A percentile compares a stretch with the other conserved stretches of the same genome.
These are phyloP conservation scores for Prorops nasuta DNA, from an alignment of 1,140 invertebrate genomes.

Conservation along the genomic window DNA sequence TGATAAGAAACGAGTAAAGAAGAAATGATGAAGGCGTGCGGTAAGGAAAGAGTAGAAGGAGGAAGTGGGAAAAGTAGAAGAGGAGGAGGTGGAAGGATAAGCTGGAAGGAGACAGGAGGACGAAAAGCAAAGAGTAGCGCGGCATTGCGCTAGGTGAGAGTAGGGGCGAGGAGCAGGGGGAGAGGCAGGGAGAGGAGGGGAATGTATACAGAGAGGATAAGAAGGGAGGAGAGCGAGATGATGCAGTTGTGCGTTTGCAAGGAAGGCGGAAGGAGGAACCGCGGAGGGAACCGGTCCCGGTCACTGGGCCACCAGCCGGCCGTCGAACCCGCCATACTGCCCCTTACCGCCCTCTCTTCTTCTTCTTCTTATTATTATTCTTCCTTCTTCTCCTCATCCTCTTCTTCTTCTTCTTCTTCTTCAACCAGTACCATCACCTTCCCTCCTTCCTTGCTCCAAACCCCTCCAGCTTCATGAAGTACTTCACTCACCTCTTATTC, in stretches of 20 bases:
- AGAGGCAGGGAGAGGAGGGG: slow-evolving; percentile 14
- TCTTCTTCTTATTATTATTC: slow-evolving; percentile 6
- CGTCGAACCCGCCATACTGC: slow-evolving; percentile 52
- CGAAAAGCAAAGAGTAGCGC: neutral
- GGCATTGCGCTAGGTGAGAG: slow-evolving; percentile 9
- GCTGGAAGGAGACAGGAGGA: neutral
- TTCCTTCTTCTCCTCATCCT: slow-evolving; percentile 8
- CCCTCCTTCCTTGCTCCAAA: slow-evolving; percentile 25
- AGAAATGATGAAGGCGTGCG: slow-evolving; percentile 11
- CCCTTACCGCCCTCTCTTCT: slow-evolving; percentile 31
- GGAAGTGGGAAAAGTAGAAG: slow-evolving; percentile 17
- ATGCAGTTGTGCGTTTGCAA: slow-evolving; percentile 57
- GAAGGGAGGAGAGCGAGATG: slow-evolving; percentile 40
- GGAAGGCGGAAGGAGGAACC: slow-evolving; percentile 58
- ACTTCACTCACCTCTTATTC: slow-evolving; percentile 30
- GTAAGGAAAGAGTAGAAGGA: slow-evolving; percentile 7
- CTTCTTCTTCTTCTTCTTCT: slow-evolving; percentile 1
- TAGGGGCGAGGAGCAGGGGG: slow-evolving; percentile 11
- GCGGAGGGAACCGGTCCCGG: slow-evolving; percentile 56
- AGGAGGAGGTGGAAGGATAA: slow-evolving; percentile 1
- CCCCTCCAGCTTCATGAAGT: too few species aligned
- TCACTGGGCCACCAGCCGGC: slow-evolving; percentile 57
- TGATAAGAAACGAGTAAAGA: slow-evolving; percentile 20
- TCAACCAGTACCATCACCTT: neutral
- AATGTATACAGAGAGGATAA: slow-evolving; percentile 17